Conservation (phyloP, 2,113 vertebrate species). For the Connochaetes taurinus region DNA sequence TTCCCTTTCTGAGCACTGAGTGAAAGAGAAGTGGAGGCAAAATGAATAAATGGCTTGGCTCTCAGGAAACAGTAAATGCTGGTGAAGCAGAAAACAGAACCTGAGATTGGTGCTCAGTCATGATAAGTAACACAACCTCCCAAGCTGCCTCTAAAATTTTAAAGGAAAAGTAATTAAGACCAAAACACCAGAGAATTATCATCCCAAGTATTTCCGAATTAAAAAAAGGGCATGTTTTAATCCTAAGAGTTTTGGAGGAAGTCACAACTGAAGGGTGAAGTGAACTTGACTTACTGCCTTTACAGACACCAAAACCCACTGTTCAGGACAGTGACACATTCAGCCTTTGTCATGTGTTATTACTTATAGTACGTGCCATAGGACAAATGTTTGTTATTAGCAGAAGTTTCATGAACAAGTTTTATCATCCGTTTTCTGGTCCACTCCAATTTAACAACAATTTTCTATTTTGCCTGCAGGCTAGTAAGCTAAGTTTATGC, state of each 20-base stretch:
- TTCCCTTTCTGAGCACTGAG: not conserved
- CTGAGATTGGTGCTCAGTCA: not conserved
- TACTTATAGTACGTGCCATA: constrained; percentile 20
- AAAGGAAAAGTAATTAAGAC: not conserved
- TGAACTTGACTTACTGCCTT: not conserved
- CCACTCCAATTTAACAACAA: constrained; percentile 66
- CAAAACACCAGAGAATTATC: not conserved
- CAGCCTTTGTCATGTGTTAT: constrained; percentile 35
- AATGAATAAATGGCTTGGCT: not conserved
- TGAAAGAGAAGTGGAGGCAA: not conserved
- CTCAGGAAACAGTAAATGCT: not conserved
- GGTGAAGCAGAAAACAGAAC: not conserved
- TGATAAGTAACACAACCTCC: not conserved
- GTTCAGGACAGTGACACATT: not conserved
- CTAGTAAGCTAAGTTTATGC: constrained; percentile 57
- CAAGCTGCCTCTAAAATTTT: not conserved
- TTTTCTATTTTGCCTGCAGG: constrained; percentile 66
- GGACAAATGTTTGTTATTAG: constrained; percentile 65
- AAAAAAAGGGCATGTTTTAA: not conserved
- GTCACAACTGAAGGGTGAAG: not conserved
- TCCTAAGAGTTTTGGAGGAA: not conserved
- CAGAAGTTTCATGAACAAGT: constrained; percentile 42
- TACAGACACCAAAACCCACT: not conserved
- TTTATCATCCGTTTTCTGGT: constrained; percentile 67
- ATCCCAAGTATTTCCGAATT: not conserved